Conservation (phyloP, 37 sponge, comb jelly and placozoan genomes). For the Oscarella lobularis region DNA sequence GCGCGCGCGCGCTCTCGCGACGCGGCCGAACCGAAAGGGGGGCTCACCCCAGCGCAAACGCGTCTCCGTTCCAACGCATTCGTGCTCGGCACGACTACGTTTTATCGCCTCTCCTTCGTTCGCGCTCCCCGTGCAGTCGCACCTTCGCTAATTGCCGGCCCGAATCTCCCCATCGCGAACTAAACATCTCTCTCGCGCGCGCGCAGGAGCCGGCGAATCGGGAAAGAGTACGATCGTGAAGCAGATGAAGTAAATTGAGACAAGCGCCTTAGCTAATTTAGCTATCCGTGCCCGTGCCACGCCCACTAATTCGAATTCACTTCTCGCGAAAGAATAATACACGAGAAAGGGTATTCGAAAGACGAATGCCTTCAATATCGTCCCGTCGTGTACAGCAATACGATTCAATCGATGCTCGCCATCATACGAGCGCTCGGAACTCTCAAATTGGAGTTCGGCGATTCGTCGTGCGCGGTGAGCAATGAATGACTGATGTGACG, state of each 20-base stretch:
- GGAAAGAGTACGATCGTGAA: conserved; percentile 76
- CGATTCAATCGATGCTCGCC: conserved; percentile 62
- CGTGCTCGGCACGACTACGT: too few relatives aligned
- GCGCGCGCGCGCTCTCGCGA: conserved; percentile 60
- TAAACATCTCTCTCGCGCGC: too few relatives aligned
- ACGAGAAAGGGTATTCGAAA: conserved; percentile 61
- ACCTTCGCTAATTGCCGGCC: too few relatives aligned
- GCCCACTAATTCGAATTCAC: neutral
- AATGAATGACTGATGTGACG: too few relatives aligned
- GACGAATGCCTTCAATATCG: conserved; percentile 65
- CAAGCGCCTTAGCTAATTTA: neutral
- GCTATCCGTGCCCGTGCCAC: neutral
- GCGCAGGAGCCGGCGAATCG: conserved; percentile 80
- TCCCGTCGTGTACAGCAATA: conserved; percentile 75
- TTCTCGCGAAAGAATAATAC: conserved; percentile 75
- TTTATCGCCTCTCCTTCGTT: too few relatives aligned
- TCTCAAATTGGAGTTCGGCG: conserved; percentile 36
- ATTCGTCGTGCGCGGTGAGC: neutral
- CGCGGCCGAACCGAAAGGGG: conserved; percentile 82
- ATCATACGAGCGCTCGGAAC: conserved; percentile 69
- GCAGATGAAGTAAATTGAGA: conserved; percentile 75
- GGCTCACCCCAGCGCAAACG: too few relatives aligned
- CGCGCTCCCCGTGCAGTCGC: too few relatives aligned
- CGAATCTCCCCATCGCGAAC: too few relatives aligned
- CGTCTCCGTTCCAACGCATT: too few relatives aligned